A percentile compares a stretch with the other conserved stretches of the same genome.
phyloP scores from a whole-genome alignment of 2,113 vertebrate genomes.

The Probosciger aterrimus region DNA sequence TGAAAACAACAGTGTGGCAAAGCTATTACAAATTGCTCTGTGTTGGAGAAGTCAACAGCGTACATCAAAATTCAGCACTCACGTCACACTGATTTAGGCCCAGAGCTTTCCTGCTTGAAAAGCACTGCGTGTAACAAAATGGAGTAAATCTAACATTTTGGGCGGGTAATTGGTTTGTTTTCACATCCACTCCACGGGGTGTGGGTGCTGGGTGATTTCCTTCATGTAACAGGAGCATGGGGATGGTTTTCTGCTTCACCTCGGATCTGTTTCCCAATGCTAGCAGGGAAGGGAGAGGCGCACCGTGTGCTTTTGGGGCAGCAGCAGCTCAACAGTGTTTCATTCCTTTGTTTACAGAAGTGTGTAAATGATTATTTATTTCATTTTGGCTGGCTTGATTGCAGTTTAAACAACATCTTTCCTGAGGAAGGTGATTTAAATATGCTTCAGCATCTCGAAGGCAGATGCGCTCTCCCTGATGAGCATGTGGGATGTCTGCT shows the following conservation, averaged over 20 bases:
- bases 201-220: neutral
- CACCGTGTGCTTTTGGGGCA: neutral
- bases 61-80: slow-evolving; percentile 52
- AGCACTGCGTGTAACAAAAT: slow-evolving; percentile 38
- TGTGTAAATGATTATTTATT: slow-evolving; percentile 46
- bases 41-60: slow-evolving; percentile 73
- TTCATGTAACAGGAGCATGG: neutral
- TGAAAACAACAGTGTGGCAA: slow-evolving; percentile 70
- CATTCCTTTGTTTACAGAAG: slow-evolving; percentile 22
- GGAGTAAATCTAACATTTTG: slow-evolving; percentile 58
- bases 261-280: neutral
- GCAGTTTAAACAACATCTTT: slow-evolving; percentile 49
- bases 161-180: slow-evolving; percentile 49
- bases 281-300: neutral
- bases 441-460: neutral
- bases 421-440: slow-evolving; percentile 17
- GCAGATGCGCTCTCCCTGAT: neutral
- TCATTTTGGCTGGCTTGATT: slow-evolving; percentile 44
- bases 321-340: neutral
- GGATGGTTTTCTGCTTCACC: neutral
- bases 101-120: slow-evolving; percentile 60
- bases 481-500: neutral
- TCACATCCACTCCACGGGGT: neutral
- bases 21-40: slow-evolving; percentile 75
- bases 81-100: slow-evolving; percentile 58